Conservation (phyloP, 2,797 vertebrate species). For the Distichodus sexfasciatus region DNA sequence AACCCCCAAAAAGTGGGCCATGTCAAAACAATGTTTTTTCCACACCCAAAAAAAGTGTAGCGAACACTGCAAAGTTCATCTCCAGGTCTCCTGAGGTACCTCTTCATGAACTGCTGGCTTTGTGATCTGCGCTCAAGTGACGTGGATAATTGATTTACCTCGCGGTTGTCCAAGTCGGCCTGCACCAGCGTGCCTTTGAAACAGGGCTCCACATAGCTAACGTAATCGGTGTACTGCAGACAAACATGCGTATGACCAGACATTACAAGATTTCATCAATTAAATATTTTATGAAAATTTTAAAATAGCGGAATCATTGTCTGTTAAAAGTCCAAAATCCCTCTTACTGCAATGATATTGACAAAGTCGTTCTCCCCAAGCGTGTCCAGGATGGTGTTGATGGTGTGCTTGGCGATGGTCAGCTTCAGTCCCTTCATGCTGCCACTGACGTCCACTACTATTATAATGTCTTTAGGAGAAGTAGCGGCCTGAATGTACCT, state of each 20-base stretch:
- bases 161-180: constrained; percentile 92
- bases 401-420: constrained; percentile 96
- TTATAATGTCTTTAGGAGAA: constrained; percentile 94
- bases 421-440: constrained; percentile 96
- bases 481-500: constrained; percentile 99
- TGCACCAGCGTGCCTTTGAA: constrained; percentile 93
- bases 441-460: constrained; percentile 91
- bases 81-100: constrained; percentile 6
- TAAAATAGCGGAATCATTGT: no score
- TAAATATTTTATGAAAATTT: neutral
- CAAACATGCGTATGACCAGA: neutral
- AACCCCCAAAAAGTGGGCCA: neutral
- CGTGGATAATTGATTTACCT: constrained; percentile 71
- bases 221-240: constrained; percentile 90
- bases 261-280: neutral
- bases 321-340: neutral
- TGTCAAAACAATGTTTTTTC: neutral
- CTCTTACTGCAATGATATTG: constrained; percentile 91
- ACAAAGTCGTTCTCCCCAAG: constrained; percentile 97
- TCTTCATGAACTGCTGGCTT: constrained; percentile 31
- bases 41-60: neutral
- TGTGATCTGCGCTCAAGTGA: constrained; percentile 39
- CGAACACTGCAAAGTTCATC: neutral
- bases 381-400: constrained; percentile 92
- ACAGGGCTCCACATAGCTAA: constrained; percentile 94